phyloP scores from a whole-genome alignment of 2,113 vertebrate species.

The Sula dactylatra region DNA sequence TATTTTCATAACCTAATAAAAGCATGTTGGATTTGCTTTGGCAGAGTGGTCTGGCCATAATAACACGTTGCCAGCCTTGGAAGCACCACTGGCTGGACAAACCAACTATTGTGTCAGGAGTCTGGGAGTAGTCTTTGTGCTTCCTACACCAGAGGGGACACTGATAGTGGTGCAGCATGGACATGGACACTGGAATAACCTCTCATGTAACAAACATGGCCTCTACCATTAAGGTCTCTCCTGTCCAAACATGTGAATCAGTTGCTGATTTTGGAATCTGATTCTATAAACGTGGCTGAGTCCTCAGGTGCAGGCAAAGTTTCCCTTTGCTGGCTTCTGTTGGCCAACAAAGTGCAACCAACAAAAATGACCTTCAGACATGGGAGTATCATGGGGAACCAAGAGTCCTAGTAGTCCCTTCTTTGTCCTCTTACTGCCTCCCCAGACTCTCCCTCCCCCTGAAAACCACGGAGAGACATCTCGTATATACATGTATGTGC shows the following conservation, averaged over 20 bases:
- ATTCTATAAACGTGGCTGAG: neutral
- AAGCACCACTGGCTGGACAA: neutral
- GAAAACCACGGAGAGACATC: neutral
- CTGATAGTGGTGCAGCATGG: neutral
- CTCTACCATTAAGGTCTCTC: neutral
- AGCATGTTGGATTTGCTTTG: neutral
- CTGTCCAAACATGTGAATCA: neutral
- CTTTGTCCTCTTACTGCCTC: neutral
- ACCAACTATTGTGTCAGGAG: neutral
- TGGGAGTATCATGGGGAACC: neutral
- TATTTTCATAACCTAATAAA: neutral
- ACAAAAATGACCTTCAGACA: neutral
- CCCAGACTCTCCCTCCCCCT: neutral
- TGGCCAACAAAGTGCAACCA: neutral
- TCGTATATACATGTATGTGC: neutral
- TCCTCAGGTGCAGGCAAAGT: neutral
- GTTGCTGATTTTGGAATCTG: neutral
- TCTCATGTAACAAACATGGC: accelerated
- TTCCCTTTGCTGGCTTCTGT: neutral
- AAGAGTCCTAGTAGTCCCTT: neutral
- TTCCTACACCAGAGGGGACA: neutral
- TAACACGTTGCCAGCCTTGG: accelerated
- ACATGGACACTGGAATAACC: neutral
- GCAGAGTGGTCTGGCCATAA: neutral
- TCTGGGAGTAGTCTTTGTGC: neutral